A percentile compares a stretch with the other conserved stretches of the same genome.
phyloP scores from a whole-genome alignment of 2,888 invertebrate species.

The Latrodectus elegans region DNA sequence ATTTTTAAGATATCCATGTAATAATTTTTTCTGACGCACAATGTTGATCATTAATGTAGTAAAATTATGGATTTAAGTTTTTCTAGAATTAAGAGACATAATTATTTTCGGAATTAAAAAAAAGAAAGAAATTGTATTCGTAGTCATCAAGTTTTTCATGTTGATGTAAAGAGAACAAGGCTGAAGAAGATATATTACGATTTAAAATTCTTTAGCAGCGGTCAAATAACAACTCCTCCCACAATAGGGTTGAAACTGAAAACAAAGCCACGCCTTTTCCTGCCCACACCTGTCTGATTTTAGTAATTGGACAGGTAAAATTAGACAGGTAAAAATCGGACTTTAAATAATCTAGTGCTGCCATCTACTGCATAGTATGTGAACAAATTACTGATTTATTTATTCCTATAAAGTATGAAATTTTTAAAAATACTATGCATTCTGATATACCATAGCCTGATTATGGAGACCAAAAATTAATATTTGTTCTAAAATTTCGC shows the following conservation, averaged over 20 bases:
- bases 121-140: background rate
- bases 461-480: too few species aligned
- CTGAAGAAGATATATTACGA: conserved; percentile 20
- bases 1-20: too few species aligned
- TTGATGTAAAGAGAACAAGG: background rate
- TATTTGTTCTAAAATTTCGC: too few species aligned
- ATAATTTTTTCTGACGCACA: too few species aligned
- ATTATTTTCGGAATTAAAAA: background rate
- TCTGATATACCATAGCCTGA: too few species aligned
- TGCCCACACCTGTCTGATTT: conserved; percentile 61
- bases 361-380: conserved; percentile 23
- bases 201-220: conserved; percentile 59
- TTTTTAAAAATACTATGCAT: too few species aligned
- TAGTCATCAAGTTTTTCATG: background rate
- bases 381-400: too few species aligned
- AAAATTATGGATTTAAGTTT: too few species aligned
- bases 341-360: conserved; percentile 28
- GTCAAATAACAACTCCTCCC: conserved; percentile 51
- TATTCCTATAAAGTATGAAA: too few species aligned
- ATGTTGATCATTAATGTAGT: too few species aligned
- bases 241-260: conserved; percentile 43
- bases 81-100: too few species aligned
- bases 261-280: conserved; percentile 56
- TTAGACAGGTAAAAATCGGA: conserved; percentile 46
- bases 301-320: conserved; percentile 64